Evolutionary conservation across 2,113 vertebrate species (phyloP).

Genomic region (Phalacrocorax aristotelis): DNA sequence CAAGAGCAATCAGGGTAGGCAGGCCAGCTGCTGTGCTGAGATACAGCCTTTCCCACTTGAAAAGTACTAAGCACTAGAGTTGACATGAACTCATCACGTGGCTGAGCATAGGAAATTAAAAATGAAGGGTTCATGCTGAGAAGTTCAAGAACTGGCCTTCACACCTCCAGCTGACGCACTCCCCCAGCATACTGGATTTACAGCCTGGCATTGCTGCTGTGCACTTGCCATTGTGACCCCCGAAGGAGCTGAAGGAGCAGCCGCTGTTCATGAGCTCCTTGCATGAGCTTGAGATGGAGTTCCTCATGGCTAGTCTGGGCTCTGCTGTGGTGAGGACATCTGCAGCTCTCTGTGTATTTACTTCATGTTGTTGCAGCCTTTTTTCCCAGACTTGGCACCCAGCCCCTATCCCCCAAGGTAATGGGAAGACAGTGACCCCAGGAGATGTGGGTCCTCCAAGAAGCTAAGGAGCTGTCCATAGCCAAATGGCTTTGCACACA

Average conservation of each 20-base stretch:
- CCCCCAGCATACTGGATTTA: background rate
- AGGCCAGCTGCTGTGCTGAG: background rate
- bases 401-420: background rate
- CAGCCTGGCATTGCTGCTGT: rapidly evolving
- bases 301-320: background rate
- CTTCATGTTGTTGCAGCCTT: background rate
- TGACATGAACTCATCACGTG: background rate
- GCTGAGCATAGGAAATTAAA: background rate
- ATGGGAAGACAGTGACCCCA: background rate
- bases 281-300: background rate
- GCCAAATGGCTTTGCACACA: background rate
- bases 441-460: background rate
- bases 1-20: background rate
- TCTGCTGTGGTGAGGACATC: background rate
- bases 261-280: background rate
- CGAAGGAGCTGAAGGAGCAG: background rate
- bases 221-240: background rate
- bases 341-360: too few species aligned
- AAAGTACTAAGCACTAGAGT: background rate
- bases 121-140: background rate
- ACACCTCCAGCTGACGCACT: background rate
- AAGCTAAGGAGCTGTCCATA: background rate
- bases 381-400: background rate
- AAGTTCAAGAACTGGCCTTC: background rate
- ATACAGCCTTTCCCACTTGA: background rate